A percentile compares a stretch with the other conserved stretches of the same genome.
These are phyloP conservation scores for Phoenoteleia sp. DNA, from an alignment of 2,888 invertebrate genomes.

Conservation along the genomic window DNA sequence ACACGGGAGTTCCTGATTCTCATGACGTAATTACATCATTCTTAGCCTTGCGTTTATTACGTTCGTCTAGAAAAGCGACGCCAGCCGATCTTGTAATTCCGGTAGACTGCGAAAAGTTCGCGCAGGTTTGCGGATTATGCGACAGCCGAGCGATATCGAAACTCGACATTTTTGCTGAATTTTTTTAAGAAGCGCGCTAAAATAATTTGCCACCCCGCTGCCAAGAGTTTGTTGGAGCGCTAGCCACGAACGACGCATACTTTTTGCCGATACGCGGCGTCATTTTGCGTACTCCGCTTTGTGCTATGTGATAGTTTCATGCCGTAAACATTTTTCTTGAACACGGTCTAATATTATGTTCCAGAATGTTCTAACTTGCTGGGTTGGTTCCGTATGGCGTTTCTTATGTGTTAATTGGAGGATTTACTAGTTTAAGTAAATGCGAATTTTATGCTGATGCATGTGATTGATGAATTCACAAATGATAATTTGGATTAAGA, in stretches of 20 bases:
- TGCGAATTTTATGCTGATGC: no score
- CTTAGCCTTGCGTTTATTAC: slow-evolving; percentile 41
- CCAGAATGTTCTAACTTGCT: no score
- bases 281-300: slow-evolving; percentile 20
- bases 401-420: no score
- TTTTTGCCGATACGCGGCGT: slow-evolving; percentile 23
- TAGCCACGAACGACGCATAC: background rate
- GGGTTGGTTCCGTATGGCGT: no score
- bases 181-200: slow-evolving; percentile 48
- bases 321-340: slow-evolving; percentile 39
- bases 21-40: no score
- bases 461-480: no score
- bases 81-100: slow-evolving; percentile 53
- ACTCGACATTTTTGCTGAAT: slow-evolving; percentile 19
- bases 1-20: no score
- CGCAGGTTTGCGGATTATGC: slow-evolving; percentile 24
- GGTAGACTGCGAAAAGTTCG: slow-evolving; percentile 27
- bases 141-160: slow-evolving; percentile 24
- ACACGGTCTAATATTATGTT: slow-evolving; percentile 23
- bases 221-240: slow-evolving; percentile 32
- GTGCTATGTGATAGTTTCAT: slow-evolving; percentile 43
- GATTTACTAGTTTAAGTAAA: no score
- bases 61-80: slow-evolving; percentile 31
- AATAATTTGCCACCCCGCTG: slow-evolving; percentile 43
- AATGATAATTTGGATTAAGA: no score